Conservation (phyloP, 2,888 invertebrate species). For the Thereva nobilitata region DNA sequence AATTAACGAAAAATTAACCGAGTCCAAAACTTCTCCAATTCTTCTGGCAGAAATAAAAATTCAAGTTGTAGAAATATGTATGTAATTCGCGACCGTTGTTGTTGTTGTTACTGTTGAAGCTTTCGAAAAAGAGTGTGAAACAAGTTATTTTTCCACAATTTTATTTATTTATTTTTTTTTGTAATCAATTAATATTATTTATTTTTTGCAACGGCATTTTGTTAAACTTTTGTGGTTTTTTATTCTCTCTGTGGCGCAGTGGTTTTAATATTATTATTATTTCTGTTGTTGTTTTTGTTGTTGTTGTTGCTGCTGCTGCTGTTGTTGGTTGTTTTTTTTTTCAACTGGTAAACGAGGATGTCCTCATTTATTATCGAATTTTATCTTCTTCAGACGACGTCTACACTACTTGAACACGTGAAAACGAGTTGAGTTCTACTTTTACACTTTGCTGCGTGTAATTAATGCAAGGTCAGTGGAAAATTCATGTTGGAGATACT, state of each 20-base stretch:
- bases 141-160: slow-evolving; percentile 11
- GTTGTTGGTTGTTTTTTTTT: too few relatives aligned
- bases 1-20: too few relatives aligned
- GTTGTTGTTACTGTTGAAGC: not conserved
- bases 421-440: slow-evolving; percentile 33
- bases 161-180: too few relatives aligned
- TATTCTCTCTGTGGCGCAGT: slow-evolving; percentile 9
- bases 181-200: too few relatives aligned
- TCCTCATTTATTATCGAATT: slow-evolving; percentile 33
- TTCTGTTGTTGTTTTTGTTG: too few relatives aligned
- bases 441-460: slow-evolving; percentile 25
- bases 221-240: slow-evolving; percentile 15
- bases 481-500: slow-evolving; percentile 2
- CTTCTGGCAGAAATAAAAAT: too few relatives aligned
- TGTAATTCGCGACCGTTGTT: too few relatives aligned
- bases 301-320: too few relatives aligned
- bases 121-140: slow-evolving; percentile 28
- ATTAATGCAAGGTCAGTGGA: slow-evolving; percentile 22
- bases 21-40: too few relatives aligned
- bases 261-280: slow-evolving; percentile 4
- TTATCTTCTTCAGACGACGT: slow-evolving; percentile 8
- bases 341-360: slow-evolving; percentile 17
- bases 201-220: slow-evolving; percentile 3
- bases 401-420: slow-evolving; percentile 13
- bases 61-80: too few relatives aligned